These are phyloP conservation scores for Aphidius colemani DNA, from an alignment of 2,888 invertebrate species.

Conservation along the genomic window DNA sequence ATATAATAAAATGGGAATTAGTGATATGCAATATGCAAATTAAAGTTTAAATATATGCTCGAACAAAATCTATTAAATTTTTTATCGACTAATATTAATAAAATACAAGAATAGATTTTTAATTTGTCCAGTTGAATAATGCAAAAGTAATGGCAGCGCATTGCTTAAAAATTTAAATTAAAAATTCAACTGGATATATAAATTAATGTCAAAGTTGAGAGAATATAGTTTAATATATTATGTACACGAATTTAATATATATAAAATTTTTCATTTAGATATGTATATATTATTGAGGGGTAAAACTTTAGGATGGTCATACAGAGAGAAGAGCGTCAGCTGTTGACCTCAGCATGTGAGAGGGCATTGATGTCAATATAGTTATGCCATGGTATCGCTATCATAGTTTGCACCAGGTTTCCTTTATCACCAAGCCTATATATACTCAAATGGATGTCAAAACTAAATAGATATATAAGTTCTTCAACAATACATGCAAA, in stretches of 20 bases:
- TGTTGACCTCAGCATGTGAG: constrained; percentile 27
- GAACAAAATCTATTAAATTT: too few relatives aligned
- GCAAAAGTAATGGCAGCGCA: too few relatives aligned
- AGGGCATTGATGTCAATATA: constrained; percentile 39
- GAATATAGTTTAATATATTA: background rate
- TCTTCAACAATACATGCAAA: constrained; percentile 29
- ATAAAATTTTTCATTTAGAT: background rate
- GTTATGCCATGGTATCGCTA: constrained; percentile 46
- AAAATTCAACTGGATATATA: constrained; percentile 23
- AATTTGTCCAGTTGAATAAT: too few relatives aligned
- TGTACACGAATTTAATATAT: background rate
- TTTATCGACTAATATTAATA: too few relatives aligned
- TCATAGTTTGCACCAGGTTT: constrained; percentile 54
- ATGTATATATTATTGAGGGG: too few relatives aligned
- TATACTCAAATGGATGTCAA: background rate
- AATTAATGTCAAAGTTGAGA: constrained; percentile 5
- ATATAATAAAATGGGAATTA: too few relatives aligned
- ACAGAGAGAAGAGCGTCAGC: constrained; percentile 31
- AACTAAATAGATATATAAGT: constrained; percentile 1
- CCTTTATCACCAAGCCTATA: constrained; percentile 39
- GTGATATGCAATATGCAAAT: too few relatives aligned
- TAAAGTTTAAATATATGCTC: too few relatives aligned
- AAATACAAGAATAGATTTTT: too few relatives aligned
- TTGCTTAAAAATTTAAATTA: constrained; percentile 2
- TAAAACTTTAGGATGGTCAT: background rate